Conservation (phyloP, 1,140 invertebrate species). For the Linepithema humile region DNA sequence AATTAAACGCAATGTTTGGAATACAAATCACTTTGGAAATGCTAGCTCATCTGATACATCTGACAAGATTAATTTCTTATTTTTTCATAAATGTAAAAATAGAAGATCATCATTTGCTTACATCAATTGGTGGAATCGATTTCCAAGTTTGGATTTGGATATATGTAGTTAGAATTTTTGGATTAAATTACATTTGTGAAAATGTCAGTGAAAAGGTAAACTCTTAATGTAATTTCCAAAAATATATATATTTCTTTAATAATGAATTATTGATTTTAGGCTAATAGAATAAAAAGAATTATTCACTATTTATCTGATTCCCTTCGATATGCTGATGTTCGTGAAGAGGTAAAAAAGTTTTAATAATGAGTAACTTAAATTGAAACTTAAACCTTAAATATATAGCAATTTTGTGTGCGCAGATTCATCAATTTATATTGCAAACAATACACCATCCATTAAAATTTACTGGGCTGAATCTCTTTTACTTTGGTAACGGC, state of each 20-base stretch:
- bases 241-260: neutral
- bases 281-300: neutral
- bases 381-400: no score
- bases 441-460: neutral
- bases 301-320: neutral
- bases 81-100: no score
- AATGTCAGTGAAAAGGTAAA: no score
- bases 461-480: conserved; percentile 8
- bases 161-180: no score
- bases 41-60: neutral
- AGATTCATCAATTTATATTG: no score
- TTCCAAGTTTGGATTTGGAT: no score
- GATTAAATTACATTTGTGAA: no score
- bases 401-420: no score
- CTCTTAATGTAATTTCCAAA: neutral
- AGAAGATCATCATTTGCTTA: neutral
- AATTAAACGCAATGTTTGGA: conserved; percentile 17
- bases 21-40: conserved; percentile 6
- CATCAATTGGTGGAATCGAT: neutral
- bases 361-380: no score
- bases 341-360: neutral
- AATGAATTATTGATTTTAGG: neutral
- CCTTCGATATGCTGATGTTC: neutral
- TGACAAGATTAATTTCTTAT: no score
- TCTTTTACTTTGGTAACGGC: neutral